Base-by-base conservation (phyloP, 2,113 vertebrate genomes). In the Pedetes capensis region DNA sequence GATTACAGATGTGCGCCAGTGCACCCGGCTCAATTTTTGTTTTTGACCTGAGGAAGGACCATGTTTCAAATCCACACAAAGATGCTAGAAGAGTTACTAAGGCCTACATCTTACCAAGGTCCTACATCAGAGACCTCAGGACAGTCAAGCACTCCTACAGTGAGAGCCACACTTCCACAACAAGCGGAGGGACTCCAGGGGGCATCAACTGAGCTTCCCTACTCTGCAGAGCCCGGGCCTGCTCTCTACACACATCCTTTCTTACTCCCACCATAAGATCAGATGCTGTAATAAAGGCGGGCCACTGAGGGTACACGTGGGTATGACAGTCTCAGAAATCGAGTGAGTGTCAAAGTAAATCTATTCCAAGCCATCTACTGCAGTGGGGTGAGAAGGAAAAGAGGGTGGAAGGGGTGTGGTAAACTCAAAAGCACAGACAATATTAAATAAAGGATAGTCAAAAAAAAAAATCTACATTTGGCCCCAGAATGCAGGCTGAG, bases 11-110 rank as follows among this genome's bases (percentile, higher is more conserved):
- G n/a, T n/a, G n/a, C n/a, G n/a, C n/a, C n/a, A n/a, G n/a, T n/a
- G n/a, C n/a, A n/a, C n/a, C n/a, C n/a, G n/a, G n/a, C n/a, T n/a
- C 85, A 87, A 75, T 89, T 79, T 86, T 93, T 63, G 22, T 83
- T 89, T 91, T 32, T 64, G 79, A 72, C 10, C 72, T 29, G 11
- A 87, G 29, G 39, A 94, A 68, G 32, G 18, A 29, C 23, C 44
- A 37, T 53, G 74, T 91, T 74, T 55, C 61, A 64, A 93, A 66
- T 72, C 22, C 61, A 42, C 47, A 61, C 49, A 61, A 93, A 93
- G 20, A 27, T 79, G 47, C 29, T 49, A 0, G 75, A n/a, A 29
- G 20, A 7, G 4, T 42, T 47, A 22, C 82, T 34, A 81, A 91
- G 51, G 42, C 6, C 20, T 22, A 55, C 23, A 47, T 37, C 72